These are phyloP conservation scores for Conopomorpha cramerella DNA, from an alignment of 1,140 invertebrate genomes.

Conservation along the genomic window DNA sequence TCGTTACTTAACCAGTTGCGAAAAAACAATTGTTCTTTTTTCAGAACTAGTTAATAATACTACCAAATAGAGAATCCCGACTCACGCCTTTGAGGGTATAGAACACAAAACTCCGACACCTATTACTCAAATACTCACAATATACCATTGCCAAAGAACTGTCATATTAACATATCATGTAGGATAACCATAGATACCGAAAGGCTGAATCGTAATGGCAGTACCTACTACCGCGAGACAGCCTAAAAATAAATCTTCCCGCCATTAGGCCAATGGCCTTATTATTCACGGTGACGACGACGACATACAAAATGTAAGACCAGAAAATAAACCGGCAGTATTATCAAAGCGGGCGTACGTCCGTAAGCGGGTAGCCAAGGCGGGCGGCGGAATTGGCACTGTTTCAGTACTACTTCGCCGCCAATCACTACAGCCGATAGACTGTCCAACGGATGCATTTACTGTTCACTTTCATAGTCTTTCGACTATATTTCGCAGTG, in stretches of 20 bases:
- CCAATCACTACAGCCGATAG: too few relatives aligned
- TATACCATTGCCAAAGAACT: background rate
- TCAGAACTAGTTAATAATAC: too few relatives aligned
- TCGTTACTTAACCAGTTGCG: too few relatives aligned
- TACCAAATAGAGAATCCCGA: background rate
- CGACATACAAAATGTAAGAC: slow-evolving; percentile 46
- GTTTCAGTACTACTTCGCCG: too few relatives aligned
- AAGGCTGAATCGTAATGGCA: background rate
- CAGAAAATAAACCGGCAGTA: slow-evolving; percentile 41
- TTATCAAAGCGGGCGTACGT: slow-evolving; percentile 46
- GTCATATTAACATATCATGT: background rate
- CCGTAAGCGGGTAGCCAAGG: too few relatives aligned
- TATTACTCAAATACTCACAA: too few relatives aligned
- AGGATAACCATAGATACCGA: background rate
- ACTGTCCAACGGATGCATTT: too few relatives aligned
- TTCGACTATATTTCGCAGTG: too few relatives aligned
- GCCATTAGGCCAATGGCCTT: slow-evolving; percentile 55
- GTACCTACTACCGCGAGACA: slow-evolving; percentile 21
- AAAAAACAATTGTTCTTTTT: too few relatives aligned
- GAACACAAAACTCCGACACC: too few relatives aligned
- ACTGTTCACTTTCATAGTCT: too few relatives aligned
- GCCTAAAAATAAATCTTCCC: slow-evolving; percentile 36
- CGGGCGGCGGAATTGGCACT: too few relatives aligned
- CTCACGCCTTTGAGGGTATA: background rate
- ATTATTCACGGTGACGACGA: slow-evolving; percentile 48